Conservation (phyloP, 2,797 vertebrate genomes). For the Coilia nasus region DNA sequence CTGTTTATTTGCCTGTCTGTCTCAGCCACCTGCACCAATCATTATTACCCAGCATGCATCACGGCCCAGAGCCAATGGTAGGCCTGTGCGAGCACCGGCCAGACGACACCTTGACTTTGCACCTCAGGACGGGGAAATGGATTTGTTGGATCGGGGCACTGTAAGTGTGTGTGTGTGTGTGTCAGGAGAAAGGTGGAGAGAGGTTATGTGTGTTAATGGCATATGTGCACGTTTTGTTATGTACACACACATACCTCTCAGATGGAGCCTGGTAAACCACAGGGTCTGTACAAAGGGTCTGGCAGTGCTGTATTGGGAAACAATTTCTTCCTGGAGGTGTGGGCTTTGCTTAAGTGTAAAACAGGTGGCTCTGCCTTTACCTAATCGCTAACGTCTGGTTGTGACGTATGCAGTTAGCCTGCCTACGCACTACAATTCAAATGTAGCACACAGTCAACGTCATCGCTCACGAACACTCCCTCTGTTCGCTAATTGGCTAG, state of each 20-base stretch:
- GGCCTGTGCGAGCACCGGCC: conserved; percentile 58
- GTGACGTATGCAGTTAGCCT: too few relatives aligned
- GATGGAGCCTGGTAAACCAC: too few relatives aligned
- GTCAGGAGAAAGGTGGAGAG: conserved; percentile 23
- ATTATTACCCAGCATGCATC: conserved; percentile 80
- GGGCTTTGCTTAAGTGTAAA: too few relatives aligned
- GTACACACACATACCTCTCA: neutral
- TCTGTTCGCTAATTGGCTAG: too few relatives aligned
- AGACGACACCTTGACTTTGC: conserved; percentile 81
- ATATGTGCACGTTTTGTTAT: conserved; percentile 12
- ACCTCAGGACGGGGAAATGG: conserved; percentile 78
- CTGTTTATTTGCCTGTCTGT: conserved; percentile 45
- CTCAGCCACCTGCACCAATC: conserved; percentile 52
- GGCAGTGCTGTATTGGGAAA: too few relatives aligned
- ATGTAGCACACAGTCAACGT: too few relatives aligned
- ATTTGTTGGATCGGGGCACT: conserved; percentile 81
- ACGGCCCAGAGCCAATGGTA: conserved; percentile 75
- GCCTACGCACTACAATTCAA: too few relatives aligned
- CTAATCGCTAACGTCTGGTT: too few relatives aligned
- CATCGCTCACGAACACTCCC: too few relatives aligned
- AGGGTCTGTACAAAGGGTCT: too few relatives aligned
- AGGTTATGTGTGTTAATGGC: neutral
- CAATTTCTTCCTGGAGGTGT: too few relatives aligned
- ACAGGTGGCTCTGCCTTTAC: too few relatives aligned
- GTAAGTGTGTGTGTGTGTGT: conserved; percentile 76